A percentile compares a stretch with the other conserved stretches of the same genome.
phyloP scores from a whole-genome alignment of 2,888 invertebrate species.

The Pheosia tremula region DNA sequence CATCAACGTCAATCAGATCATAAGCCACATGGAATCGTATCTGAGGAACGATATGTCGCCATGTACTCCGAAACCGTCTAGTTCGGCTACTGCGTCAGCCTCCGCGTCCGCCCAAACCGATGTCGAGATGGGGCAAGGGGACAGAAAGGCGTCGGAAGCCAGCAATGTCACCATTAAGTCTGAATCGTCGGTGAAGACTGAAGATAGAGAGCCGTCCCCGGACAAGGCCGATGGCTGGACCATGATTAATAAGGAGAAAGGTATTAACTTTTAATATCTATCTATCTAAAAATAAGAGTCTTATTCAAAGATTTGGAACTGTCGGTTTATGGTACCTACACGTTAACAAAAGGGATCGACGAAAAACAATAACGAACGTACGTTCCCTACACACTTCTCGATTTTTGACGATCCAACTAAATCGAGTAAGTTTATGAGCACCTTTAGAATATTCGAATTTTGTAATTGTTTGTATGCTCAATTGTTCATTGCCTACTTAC shows the following conservation, averaged over 20 bases:
- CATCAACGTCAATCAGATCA: constrained; percentile 11
- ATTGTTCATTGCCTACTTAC: no score
- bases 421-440: no score
- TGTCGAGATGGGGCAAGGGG: constrained; percentile 52
- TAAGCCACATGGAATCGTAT: constrained; percentile 10
- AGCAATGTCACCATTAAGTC: constrained; percentile 25
- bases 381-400: no score
- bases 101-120: constrained; percentile 9
- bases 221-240: constrained; percentile 72
- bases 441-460: no score
- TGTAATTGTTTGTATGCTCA: no score
- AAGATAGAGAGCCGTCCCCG: constrained; percentile 52
- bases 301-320: no score
- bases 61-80: constrained; percentile 8
- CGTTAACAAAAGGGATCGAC: no score
- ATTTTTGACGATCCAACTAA: no score
- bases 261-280: constrained; percentile 37
- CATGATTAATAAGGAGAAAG: constrained; percentile 70
- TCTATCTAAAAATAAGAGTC: no score
- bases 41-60: constrained; percentile 3
- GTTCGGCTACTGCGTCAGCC: constrained; percentile 9
- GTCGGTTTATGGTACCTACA: no score
- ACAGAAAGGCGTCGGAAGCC: constrained; percentile 36
- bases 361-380: no score
- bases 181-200: constrained; percentile 27